Evolutionary conservation across 2,797 vertebrate species (phyloP).

Genomic region (Arctocebus calabarensis): DNA sequence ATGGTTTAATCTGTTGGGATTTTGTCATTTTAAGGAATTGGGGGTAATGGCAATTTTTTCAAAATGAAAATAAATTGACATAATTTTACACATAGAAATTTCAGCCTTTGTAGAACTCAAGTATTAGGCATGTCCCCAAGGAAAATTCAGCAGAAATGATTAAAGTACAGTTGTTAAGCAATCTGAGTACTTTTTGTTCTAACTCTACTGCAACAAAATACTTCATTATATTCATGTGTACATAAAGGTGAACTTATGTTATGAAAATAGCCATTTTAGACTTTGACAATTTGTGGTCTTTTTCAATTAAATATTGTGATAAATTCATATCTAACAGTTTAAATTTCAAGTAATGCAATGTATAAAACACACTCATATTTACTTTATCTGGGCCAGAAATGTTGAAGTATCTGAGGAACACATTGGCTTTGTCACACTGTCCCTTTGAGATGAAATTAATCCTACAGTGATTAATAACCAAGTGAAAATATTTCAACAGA

Average conservation of each 20-base stretch:
- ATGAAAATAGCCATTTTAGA: not conserved
- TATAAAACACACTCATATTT: not conserved
- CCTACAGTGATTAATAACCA: constrained; percentile 6
- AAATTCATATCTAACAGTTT: not conserved
- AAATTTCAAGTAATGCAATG: constrained; percentile 10
- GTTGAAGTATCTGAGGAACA: not conserved
- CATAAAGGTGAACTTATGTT: not conserved
- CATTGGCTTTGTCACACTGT: constrained; percentile 30
- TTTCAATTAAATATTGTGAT: constrained; percentile 33
- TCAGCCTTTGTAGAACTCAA: not conserved
- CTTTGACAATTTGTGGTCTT: not conserved
- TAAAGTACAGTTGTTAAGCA: not conserved
- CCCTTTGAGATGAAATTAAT: constrained; percentile 35
- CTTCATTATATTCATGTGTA: not conserved
- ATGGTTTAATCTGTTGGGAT: constrained; percentile 52
- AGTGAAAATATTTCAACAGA: constrained; percentile 50
- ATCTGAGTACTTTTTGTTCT: not conserved
- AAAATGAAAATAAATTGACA: constrained; percentile 71
- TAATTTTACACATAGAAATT: constrained; percentile 39
- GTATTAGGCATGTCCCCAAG: not conserved
- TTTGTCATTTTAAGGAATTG: constrained; percentile 67
- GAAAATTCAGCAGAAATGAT: constrained; percentile 11
- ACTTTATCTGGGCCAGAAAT: constrained; percentile 16
- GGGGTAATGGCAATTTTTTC: constrained; percentile 32
- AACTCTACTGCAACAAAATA: not conserved